Base-by-base conservation (phyloP, 1,140 invertebrate genomes). In the Nephila pilipes region DNA sequence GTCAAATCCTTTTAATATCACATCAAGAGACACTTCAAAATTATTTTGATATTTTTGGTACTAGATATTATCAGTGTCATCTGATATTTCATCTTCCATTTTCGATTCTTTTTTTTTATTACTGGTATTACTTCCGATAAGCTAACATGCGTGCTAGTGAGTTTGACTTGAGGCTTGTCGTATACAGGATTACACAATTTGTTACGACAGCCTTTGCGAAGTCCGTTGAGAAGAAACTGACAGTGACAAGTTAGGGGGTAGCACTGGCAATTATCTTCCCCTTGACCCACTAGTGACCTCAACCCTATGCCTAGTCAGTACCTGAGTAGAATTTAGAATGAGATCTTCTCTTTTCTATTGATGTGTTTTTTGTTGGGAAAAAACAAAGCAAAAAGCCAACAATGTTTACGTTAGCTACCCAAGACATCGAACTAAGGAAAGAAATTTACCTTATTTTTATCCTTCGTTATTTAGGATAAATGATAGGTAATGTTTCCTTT, bases 141-240 rank as follows among this genome's bases (percentile, higher is more conserved):
- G n/a, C n/a, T 55, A 75, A 75, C 54, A 83, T 83, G 54, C 18
- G 14, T 55, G 46, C 22, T 55, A n/a, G 81, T 83, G 81, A 16
- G 25, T 75, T 46, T n/a, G 81, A 55, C 81, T 55, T 81, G 22
- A 81, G 81, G 25, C 87, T 88, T 88, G 58, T 80, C 75, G 69
- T 55, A 58, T 60, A 29, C 20, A 14, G 29, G 75, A 90, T 90
- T 90, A 90, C 57, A 90, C 69, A 80, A 90, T 90, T 90, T 90
- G 88, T 90, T 90, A 29, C 88, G 88, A 90, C 88, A 90, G 46
- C 69, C 32, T 32, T 46, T 80, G 32, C n/a, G n/a, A 81, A 58
- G 69, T 20, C 80, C n/a, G n/a, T 12, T 36, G 18, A 88, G 32
- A 38, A 36, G 16, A 22, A 54, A 58, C 60, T 75, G 88, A 80